Evolutionary conservation across 2,797 vertebrate genomes (phyloP).

Genomic region (Podargus strigoides): DNA sequence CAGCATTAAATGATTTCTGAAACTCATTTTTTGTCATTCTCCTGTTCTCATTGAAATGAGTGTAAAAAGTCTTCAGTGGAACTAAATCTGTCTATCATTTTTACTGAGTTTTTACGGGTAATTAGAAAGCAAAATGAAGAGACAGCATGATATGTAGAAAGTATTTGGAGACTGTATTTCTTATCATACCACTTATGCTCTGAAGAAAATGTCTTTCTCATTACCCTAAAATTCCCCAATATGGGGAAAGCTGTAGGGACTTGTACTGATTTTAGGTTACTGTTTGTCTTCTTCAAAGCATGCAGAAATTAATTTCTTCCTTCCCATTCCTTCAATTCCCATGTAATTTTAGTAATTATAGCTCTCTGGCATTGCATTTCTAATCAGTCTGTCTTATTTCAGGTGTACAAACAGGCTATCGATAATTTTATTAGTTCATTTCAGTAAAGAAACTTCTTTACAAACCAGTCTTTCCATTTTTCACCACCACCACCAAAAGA

Average conservation of each 20-base stretch:
- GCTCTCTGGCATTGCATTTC: neutral
- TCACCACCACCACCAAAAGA: neutral
- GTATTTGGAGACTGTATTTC: neutral
- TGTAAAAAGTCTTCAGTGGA: neutral
- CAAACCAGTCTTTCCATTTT: neutral
- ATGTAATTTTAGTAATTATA: neutral
- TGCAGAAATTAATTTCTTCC: slow-evolving; percentile 11
- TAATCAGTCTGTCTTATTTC: neutral
- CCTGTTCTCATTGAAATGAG: neutral
- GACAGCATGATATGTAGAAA: neutral
- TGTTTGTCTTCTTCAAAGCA: neutral
- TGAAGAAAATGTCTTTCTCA: neutral
- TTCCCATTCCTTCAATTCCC: neutral
- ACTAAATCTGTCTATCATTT: neutral
- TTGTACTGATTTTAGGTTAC: neutral
- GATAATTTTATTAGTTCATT: slow-evolving; percentile 2
- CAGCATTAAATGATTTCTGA: neutral
- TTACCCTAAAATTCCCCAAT: neutral
- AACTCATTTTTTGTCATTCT: neutral
- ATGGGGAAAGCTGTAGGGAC: neutral
- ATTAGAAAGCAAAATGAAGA: neutral
- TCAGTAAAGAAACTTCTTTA: neutral
- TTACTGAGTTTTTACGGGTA: neutral
- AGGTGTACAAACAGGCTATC: neutral
- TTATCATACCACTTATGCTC: neutral